These are phyloP conservation scores for Ameiurus melas DNA, from an alignment of 2,113 vertebrate species.

Conservation along the genomic window DNA sequence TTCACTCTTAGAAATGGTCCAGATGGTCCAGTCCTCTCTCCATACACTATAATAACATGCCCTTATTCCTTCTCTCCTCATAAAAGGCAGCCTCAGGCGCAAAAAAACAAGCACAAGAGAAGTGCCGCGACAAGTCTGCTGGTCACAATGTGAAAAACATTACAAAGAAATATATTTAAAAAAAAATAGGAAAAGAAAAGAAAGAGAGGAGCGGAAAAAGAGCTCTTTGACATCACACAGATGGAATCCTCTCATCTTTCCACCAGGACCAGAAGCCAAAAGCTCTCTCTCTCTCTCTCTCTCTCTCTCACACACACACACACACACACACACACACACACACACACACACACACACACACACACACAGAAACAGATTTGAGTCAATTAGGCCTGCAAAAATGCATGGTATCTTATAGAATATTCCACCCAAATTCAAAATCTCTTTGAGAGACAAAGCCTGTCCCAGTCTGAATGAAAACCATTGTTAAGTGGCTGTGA, in stretches of 20 bases:
- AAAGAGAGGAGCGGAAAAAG: slow-evolving; percentile 18
- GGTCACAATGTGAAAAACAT: slow-evolving; percentile 72
- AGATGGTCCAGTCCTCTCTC: slow-evolving; percentile 19
- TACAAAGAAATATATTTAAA: background rate
- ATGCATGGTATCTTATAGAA: slow-evolving; percentile 47
- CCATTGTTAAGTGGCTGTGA: background rate
- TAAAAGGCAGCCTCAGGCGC: slow-evolving; percentile 29
- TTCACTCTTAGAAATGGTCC: slow-evolving; percentile 27
- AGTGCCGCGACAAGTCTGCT: slow-evolving; percentile 64
- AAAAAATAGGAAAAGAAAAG: slow-evolving; percentile 45
- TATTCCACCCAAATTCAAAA: slow-evolving; percentile 43
- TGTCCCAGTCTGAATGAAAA: slow-evolving; percentile 32
- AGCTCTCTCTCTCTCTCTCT: background rate
- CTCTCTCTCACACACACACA: background rate
- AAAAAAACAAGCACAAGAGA: slow-evolving; percentile 66
- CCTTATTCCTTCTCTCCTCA: slow-evolving; percentile 17
- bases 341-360: slow-evolving; percentile 3
- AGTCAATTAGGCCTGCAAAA: slow-evolving; percentile 45
- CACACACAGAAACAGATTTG: slow-evolving; percentile 32
- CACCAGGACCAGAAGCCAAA: slow-evolving; percentile 37
- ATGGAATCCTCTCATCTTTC: slow-evolving; percentile 59
- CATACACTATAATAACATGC: slow-evolving; percentile 18
- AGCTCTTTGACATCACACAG: slow-evolving; percentile 56
- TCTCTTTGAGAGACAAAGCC: slow-evolving; percentile 29
- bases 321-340: background rate